Percentiles rank a stretch among this genome's conserved stretches.
These are phyloP conservation scores for Thyatira batis DNA, from an alignment of 2,888 invertebrate species.

Conservation along the genomic window DNA sequence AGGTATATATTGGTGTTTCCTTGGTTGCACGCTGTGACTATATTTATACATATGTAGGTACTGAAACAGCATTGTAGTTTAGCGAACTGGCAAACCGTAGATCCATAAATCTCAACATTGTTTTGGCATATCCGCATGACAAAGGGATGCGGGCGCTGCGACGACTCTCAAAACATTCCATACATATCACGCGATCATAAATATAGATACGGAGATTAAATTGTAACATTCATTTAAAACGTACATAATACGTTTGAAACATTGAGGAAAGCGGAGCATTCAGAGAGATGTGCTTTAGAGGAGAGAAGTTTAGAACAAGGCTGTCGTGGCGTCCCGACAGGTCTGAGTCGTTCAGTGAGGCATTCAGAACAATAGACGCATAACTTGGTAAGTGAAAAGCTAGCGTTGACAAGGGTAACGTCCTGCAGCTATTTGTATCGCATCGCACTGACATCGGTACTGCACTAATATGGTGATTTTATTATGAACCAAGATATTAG, in stretches of 20 bases:
- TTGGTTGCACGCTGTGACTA: too few relatives aligned
- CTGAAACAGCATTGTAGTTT: conserved; percentile 8
- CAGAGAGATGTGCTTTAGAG: conserved; percentile 26
- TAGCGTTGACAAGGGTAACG: conserved; percentile 68
- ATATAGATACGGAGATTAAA: not conserved
- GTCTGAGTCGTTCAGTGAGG: conserved; percentile 32
- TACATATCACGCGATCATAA: not conserved
- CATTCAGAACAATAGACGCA: conserved; percentile 61
- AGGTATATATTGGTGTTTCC: not conserved
- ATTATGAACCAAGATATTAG: too few relatives aligned
- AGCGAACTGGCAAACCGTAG: conserved; percentile 41
- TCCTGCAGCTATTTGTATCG: conserved; percentile 60
- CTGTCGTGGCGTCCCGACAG: conserved; percentile 13
- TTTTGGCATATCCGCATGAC: conserved; percentile 54
- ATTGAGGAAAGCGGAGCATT: conserved; percentile 19
- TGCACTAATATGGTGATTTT: not conserved
- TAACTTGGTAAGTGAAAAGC: conserved; percentile 68
- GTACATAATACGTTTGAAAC: conserved; percentile 15
- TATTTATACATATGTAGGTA: not conserved
- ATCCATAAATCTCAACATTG: conserved; percentile 61
- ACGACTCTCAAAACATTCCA: conserved; percentile 36
- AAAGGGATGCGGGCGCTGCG: conserved; percentile 40
- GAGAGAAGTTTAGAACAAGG: conserved; percentile 18
- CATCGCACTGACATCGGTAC: conserved; percentile 39
- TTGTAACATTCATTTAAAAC: conserved; percentile 7